These are phyloP conservation scores for Oplegnathus fasciatus DNA, from an alignment of 2,113 vertebrate genomes.

Conservation along the genomic window DNA sequence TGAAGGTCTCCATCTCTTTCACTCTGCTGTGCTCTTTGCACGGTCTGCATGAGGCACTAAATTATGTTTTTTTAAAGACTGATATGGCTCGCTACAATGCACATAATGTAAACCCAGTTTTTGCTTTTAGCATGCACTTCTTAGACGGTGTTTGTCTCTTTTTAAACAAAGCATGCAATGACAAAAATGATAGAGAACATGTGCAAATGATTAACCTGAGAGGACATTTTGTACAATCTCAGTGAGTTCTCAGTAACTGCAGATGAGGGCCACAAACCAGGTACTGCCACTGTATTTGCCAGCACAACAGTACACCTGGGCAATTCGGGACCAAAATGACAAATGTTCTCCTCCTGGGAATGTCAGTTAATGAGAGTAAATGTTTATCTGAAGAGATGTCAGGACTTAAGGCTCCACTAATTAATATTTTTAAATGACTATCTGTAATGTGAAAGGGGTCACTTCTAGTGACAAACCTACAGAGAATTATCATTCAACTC, in stretches of 20 bases:
- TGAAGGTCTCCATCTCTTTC: not conserved
- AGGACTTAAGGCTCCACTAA: not conserved
- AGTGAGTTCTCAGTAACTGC: not conserved
- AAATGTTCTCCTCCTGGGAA: not conserved
- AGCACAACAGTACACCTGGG: not conserved
- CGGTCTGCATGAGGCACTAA: not conserved
- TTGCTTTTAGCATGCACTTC: not conserved
- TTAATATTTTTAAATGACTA: not conserved
- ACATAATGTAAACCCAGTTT: not conserved
- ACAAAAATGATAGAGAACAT: not conserved
- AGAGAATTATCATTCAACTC: not conserved
- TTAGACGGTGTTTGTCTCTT: not conserved
- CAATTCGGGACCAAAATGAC: not conserved
- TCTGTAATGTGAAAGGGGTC: not conserved
- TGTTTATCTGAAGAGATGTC: not conserved
- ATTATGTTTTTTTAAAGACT: not conserved
- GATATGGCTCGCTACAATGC: not conserved
- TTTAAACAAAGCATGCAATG: not conserved
- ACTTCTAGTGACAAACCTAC: not conserved
- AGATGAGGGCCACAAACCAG: not conserved
- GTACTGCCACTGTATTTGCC: not conserved
- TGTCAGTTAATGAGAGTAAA: not conserved
- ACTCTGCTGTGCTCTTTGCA: not conserved
- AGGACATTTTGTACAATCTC: slow-evolving; percentile 5
- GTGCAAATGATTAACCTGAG: not conserved